Percentiles rank a stretch among this genome's conserved stretches.
Evolutionary conservation across 1,140 invertebrate species (phyloP).

Genomic region (Drosophila erecta): DNA sequence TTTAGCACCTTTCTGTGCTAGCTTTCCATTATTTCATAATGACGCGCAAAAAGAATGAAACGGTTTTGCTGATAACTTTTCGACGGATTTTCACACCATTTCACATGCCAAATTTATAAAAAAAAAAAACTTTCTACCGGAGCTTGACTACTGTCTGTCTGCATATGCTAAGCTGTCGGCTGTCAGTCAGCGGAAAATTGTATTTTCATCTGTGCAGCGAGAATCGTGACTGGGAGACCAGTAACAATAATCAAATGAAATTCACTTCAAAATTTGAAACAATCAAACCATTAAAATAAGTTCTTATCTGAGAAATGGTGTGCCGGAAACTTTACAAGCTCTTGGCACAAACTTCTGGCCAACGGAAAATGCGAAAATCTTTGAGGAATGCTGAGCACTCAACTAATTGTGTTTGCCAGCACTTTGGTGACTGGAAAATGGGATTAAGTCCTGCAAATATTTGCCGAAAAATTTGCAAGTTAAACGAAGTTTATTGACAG

Average conservation of each 20-base stretch:
- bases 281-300: slow-evolving; percentile 41
- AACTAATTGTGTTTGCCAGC: slow-evolving; percentile 61
- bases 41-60: slow-evolving; percentile 23
- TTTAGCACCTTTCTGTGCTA: slow-evolving; percentile 15
- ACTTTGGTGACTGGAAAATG: slow-evolving; percentile 40
- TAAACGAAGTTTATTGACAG: slow-evolving; percentile 26
- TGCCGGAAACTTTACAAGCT: slow-evolving; percentile 30
- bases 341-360: slow-evolving; percentile 10
- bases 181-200: slow-evolving; percentile 40
- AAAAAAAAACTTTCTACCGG: slow-evolving; percentile 1
- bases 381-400: slow-evolving; percentile 32
- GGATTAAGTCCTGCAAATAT: slow-evolving; percentile 43
- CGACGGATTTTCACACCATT: slow-evolving; percentile 52
- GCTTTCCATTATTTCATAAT: slow-evolving; percentile 12
- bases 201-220: slow-evolving; percentile 23
- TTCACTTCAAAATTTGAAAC: slow-evolving; percentile 39
- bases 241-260: slow-evolving; percentile 19
- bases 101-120: slow-evolving; percentile 33
- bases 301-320: slow-evolving; percentile 22
- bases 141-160: slow-evolving; percentile 16
- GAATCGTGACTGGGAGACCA: slow-evolving; percentile 16
- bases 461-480: slow-evolving; percentile 34
- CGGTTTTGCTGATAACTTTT: slow-evolving; percentile 40
- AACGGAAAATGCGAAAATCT: slow-evolving; percentile 5
- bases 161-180: slow-evolving; percentile 42